Base-by-base conservation (phyloP, 2,888 invertebrate genomes). In the Mimas tiliae region DNA sequence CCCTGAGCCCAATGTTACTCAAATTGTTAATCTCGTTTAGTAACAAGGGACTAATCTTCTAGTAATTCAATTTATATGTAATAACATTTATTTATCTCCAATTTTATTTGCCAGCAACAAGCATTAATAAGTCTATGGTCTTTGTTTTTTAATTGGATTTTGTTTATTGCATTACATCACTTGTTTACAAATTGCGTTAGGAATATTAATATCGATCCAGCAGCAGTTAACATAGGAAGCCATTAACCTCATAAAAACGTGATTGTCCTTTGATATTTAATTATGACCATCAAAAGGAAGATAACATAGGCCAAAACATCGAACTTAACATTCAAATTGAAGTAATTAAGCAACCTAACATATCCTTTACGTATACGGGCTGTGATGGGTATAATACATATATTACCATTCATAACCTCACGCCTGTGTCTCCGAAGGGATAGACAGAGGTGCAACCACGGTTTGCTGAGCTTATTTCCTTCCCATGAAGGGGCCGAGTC, bases 1-100 rank as follows among this genome's bases (percentile, higher is more conserved):
- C 77, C 78, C 76, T 80, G 74, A 76, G 80, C 73, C 81, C 82
- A 78, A 80, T 79, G 72, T 73, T 72, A 62, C 64, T 69, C 11
- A 12, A 58, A 12, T 69, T 72, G 70, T 72, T 70, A 58, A 58
- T 58, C 58, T 58, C 42, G 58, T 58, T 58, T 58, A 58, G 42
- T 42, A 58, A 58, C 58, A 58, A 58, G 19, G 19, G 58, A 19
- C 58, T 58, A 42, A 58, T 58, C 58, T 58, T 58, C 38, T 58
- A 42, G 19, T 58, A 42, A 58, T 55, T 55, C 16, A 38, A 55
- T 55, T 55, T 55, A 34, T 58, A 12, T 16, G 38, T 19, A 38
- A 38, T 38, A 19, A 19, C 55, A 42, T 42, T 58, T 42, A 19
- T 42, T 58, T 58, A 12, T 19, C 42, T 58, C 38, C 12, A 19